Percentiles rank a stretch among this genome's conserved stretches.
Conservation (phyloP, 2,888 invertebrate species). For the Cephalotes varians region DNA sequence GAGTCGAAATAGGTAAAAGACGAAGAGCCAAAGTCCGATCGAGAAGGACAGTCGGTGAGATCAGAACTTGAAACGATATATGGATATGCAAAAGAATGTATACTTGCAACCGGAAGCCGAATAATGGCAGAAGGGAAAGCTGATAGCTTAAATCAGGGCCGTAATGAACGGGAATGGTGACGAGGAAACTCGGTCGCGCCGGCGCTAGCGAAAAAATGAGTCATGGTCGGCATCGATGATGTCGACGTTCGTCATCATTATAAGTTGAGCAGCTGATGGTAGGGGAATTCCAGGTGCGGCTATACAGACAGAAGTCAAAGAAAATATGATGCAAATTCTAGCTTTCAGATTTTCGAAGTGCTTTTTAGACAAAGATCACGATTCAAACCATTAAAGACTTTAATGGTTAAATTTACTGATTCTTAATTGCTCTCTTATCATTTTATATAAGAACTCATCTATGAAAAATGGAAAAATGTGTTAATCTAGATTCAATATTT, state of each 20-base stretch:
- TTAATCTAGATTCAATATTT: background rate
- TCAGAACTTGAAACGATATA: background rate
- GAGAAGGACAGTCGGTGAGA: background rate
- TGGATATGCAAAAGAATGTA: background rate
- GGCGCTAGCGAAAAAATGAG: constrained; percentile 66
- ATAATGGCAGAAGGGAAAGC: background rate
- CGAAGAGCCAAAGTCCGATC: constrained; percentile 25
- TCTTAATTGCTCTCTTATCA: background rate
- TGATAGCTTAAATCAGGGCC: background rate
- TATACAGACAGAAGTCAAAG: background rate
- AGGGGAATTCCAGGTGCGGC: constrained; percentile 69
- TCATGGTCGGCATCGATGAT: constrained; percentile 63
- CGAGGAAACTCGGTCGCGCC: constrained; percentile 36
- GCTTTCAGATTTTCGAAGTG: background rate
- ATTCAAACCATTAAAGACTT: background rate
- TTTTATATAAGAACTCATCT: background rate
- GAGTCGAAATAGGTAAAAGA: background rate
- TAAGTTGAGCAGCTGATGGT: constrained; percentile 64
- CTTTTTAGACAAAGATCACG: background rate
- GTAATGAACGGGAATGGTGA: background rate
- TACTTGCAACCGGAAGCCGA: background rate
- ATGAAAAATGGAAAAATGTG: background rate
- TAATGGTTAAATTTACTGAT: background rate
- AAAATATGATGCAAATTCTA: background rate
- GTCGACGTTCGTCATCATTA: constrained; percentile 57